These are phyloP conservation scores for Drosophila buzzatii DNA, from an alignment of 2,888 invertebrate species.

Conservation along the genomic window DNA sequence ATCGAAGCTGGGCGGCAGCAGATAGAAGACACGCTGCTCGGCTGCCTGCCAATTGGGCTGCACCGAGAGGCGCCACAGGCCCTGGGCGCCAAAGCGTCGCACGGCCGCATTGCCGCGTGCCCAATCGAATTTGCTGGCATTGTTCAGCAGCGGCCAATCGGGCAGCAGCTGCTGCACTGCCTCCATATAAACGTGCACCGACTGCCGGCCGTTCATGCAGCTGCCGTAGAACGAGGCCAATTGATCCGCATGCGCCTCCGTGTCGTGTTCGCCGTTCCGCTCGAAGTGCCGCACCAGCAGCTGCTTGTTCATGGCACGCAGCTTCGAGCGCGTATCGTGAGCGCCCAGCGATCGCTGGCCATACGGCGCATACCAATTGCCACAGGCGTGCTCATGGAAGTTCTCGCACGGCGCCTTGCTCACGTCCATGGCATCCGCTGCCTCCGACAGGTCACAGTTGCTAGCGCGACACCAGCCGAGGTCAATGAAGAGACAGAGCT, in stretches of 20 bases:
- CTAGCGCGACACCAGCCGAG: neutral
- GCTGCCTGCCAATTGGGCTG: constrained; percentile 82
- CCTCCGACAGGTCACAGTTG: constrained; percentile 32
- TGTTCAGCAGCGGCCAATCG: constrained; percentile 75
- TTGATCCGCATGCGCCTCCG: neutral
- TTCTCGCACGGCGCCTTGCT: constrained; percentile 90
- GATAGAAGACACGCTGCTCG: constrained; percentile 75
- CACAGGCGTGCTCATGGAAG: constrained; percentile 94
- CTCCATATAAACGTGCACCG: constrained; percentile 65
- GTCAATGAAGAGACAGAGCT: neutral
- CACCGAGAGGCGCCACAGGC: constrained; percentile 73
- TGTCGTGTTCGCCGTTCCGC: constrained; percentile 3
- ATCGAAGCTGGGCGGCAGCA: constrained; percentile 73
- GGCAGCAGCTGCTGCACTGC: constrained; percentile 48
- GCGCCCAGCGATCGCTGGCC: constrained; percentile 61
- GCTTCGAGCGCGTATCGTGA: constrained; percentile 64
- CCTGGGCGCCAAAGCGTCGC: constrained; percentile 75
- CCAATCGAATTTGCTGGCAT: constrained; percentile 69
- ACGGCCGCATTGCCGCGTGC: constrained; percentile 69
- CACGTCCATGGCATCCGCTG: constrained; percentile 55
- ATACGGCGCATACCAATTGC: constrained; percentile 88
- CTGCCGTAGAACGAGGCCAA: constrained; percentile 64
- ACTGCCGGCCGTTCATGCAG: constrained; percentile 62
- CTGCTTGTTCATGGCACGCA: constrained; percentile 71
- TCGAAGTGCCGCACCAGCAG: constrained; percentile 68